Percentiles rank a stretch among this genome's conserved stretches.
These are phyloP conservation scores for Pterobdella sp. DNA, from an alignment of 2,888 invertebrate genomes.

Conservation along the genomic window DNA sequence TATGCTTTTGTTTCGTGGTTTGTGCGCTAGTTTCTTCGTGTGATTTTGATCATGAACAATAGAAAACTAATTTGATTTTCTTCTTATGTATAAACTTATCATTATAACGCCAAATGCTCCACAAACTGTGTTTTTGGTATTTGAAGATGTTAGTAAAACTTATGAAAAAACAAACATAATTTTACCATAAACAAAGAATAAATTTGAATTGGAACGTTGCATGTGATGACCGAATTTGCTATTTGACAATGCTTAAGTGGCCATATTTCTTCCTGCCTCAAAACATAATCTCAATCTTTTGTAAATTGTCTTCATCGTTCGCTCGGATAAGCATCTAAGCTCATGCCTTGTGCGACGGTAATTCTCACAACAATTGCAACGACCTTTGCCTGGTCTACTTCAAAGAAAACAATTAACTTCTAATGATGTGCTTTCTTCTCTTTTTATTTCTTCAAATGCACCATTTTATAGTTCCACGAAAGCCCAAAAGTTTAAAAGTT, in stretches of 20 bases:
- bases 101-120: not conserved
- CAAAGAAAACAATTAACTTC: conserved; percentile 15
- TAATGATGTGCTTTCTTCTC: not conserved
- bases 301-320: not conserved
- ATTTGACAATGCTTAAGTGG: not conserved
- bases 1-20: not conserved
- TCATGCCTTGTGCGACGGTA: not conserved
- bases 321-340: not conserved
- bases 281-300: not conserved
- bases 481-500: no score
- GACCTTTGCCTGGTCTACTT: not conserved
- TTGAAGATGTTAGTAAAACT: no score
- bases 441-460: no score
- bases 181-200: not conserved
- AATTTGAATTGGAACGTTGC: not conserved
- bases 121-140: no score
- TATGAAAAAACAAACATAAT: not conserved
- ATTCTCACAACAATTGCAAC: not conserved
- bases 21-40: conserved; percentile 11
- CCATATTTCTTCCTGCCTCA: not conserved
- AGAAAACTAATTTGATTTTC: no score
- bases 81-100: conserved; percentile 1
- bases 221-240: not conserved
- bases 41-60: no score
- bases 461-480: no score